phyloP scores from a whole-genome alignment of 2,113 vertebrate genomes.

The Phalacrocorax carbo region DNA sequence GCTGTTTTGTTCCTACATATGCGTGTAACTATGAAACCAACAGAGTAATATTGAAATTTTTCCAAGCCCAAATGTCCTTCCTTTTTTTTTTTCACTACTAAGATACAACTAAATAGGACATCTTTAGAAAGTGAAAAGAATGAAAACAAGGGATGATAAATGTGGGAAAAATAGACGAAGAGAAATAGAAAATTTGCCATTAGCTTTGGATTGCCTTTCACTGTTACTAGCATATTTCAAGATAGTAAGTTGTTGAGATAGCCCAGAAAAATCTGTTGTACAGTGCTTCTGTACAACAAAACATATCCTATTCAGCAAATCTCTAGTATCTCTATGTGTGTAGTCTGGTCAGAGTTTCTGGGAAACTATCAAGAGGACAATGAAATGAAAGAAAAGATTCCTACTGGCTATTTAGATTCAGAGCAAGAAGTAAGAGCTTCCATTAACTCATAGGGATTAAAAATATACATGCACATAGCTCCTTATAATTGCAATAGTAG shows the following conservation, averaged over 20 bases:
- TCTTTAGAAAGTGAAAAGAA: background rate
- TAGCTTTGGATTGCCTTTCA: background rate
- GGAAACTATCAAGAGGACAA: background rate
- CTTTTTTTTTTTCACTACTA: background rate
- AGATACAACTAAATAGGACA: background rate
- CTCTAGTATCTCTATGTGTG: background rate
- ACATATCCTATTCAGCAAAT: background rate
- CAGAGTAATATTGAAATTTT: background rate
- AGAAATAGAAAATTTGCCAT: background rate
- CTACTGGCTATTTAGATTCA: background rate
- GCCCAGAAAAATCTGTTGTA: background rate
- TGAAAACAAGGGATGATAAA: background rate
- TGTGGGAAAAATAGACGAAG: background rate
- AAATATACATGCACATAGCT: background rate
- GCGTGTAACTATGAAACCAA: background rate
- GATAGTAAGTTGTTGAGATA: background rate
- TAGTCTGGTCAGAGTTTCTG: background rate
- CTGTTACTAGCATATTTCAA: background rate
- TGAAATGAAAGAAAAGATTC: background rate
- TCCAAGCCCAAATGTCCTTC: background rate
- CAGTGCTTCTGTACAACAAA: background rate
- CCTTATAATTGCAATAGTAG: background rate
- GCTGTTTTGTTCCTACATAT: background rate
- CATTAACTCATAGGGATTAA: background rate
- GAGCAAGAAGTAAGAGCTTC: background rate